Evolutionary conservation across 2,888 invertebrate species (phyloP).

Genomic region (Leptopilina myrica): DNA sequence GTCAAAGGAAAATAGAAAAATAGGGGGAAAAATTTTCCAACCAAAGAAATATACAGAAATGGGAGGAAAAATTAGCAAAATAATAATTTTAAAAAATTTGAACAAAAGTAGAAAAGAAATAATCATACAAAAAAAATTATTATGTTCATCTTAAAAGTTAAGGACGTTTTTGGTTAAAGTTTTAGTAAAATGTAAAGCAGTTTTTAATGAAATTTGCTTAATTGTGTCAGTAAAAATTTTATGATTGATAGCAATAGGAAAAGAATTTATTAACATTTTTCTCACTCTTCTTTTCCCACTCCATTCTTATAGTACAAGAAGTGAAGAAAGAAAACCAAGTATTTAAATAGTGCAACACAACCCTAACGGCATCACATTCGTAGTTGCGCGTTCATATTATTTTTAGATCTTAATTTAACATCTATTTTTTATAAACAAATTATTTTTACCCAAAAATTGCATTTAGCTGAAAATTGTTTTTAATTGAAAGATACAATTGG

Average conservation of each 20-base stretch:
- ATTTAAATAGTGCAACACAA: constrained; percentile 26
- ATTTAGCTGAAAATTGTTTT: neutral
- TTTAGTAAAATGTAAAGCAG: too few relatives aligned
- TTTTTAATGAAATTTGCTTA: neutral
- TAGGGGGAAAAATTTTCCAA: too few relatives aligned
- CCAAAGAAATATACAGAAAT: too few relatives aligned
- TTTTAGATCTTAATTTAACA: neutral
- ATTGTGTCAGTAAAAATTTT: neutral
- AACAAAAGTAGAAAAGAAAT: too few relatives aligned
- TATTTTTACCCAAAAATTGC: neutral
- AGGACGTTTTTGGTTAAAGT: too few relatives aligned
- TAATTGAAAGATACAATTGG: too few relatives aligned
- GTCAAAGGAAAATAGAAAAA: too few relatives aligned
- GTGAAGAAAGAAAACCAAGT: constrained; percentile 23
- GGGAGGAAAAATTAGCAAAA: too few relatives aligned
- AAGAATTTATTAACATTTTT: neutral
- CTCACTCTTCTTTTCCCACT: neutral
- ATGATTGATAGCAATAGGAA: neutral
- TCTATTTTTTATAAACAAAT: neutral
- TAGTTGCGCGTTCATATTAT: neutral
- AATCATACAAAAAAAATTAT: too few relatives aligned
- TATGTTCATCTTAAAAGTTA: too few relatives aligned
- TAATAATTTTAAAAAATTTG: too few relatives aligned
- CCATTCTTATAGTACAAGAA: neutral
- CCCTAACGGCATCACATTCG: constrained; percentile 22